phyloP scores from a whole-genome alignment of 1,140 invertebrate genomes.

The Theocolax elegans region DNA sequence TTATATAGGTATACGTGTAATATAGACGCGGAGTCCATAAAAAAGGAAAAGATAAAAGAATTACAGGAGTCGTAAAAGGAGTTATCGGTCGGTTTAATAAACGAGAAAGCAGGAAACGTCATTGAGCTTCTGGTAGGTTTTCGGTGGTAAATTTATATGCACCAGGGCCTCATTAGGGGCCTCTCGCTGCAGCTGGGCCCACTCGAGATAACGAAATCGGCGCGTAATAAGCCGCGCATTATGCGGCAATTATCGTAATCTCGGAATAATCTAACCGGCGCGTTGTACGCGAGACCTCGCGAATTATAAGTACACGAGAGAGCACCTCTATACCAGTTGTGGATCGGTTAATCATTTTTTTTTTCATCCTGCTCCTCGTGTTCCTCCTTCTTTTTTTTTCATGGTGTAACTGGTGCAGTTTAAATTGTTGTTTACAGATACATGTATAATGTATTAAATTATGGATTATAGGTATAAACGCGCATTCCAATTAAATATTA shows the following conservation, averaged over 20 bases:
- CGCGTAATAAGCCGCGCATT: conserved; percentile 32
- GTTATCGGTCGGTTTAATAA: conserved; percentile 1
- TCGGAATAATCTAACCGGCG: conserved; percentile 43
- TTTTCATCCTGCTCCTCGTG: no score
- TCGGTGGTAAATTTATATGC: conserved; percentile 35
- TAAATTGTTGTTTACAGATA: no score
- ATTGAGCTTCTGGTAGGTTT: not conserved
- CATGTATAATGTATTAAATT: no score
- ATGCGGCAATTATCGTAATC: conserved; percentile 49
- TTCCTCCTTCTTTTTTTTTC: no score
- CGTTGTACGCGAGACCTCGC: conserved; percentile 1
- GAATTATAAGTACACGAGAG: conserved; percentile 1
- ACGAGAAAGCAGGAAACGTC: conserved; percentile 20
- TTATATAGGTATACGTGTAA: no score
- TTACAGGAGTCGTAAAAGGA: no score
- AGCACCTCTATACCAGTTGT: no score
- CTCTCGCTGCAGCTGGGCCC: conserved; percentile 12
- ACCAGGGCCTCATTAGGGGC: conserved; percentile 13
- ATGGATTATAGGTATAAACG: no score
- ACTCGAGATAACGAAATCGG: conserved; percentile 29
- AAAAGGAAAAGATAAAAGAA: no score
- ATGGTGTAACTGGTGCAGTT: no score
- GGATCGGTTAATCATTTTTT: no score
- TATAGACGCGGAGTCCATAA: conserved; percentile 10
- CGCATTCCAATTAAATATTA: no score